phyloP scores from a whole-genome alignment of 2,113 vertebrate species.

The Fukomys damarensis region DNA sequence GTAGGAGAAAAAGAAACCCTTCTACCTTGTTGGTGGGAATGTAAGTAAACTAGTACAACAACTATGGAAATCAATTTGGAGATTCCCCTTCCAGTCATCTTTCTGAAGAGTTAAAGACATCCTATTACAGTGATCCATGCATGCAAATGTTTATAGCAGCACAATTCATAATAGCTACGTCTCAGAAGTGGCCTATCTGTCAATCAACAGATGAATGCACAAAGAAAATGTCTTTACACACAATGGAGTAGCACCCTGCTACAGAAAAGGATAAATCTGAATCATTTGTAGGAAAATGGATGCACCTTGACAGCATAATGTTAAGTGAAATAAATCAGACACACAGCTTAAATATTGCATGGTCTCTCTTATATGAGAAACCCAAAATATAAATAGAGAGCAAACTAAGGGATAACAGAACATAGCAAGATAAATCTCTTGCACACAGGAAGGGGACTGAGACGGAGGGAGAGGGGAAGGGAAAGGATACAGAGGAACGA shows the following conservation, averaged over 20 bases:
- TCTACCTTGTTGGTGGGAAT: neutral
- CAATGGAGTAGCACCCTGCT: no score
- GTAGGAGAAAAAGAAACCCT: no score
- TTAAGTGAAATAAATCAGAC: neutral
- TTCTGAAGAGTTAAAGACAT: neutral
- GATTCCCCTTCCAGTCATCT: neutral
- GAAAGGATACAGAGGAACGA: neutral
- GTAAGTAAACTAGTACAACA: neutral
- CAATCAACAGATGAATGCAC: no score
- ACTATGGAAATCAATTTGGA: neutral
- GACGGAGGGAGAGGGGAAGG: neutral
- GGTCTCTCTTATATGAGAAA: neutral
- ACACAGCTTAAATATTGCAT: neutral
- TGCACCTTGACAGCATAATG: no score
- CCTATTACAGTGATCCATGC: neutral
- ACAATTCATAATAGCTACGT: no score
- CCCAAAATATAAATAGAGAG: neutral
- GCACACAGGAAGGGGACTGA: neutral
- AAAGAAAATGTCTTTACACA: no score
- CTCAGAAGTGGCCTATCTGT: no score
- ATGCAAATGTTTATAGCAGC: no score
- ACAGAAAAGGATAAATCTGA: no score
- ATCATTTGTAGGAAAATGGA: no score
- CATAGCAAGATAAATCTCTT: neutral
- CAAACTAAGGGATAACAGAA: neutral